Conservation (phyloP, 2,113 vertebrate species). For the Ariopsis seemanni region DNA sequence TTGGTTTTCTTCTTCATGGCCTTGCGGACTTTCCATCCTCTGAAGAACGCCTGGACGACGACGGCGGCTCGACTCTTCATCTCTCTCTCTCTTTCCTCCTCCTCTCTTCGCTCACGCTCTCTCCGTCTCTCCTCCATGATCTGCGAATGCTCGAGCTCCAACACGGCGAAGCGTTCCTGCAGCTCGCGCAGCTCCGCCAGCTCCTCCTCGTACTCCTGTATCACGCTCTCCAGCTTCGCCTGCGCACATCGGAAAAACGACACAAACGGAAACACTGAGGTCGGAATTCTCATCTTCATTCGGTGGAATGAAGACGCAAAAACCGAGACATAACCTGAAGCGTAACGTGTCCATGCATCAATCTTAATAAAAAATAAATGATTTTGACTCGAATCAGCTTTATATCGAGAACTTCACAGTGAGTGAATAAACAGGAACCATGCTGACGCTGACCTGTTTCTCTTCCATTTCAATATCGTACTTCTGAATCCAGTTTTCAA, state of each 20-base stretch:
- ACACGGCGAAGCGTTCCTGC: slow-evolving; percentile 60
- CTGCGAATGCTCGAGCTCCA: slow-evolving; percentile 74
- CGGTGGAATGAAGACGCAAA: neutral
- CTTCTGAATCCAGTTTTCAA: slow-evolving; percentile 80
- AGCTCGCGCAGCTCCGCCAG: slow-evolving; percentile 70
- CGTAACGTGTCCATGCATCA: too few relatives aligned
- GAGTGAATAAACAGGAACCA: neutral
- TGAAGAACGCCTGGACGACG: slow-evolving; percentile 83
- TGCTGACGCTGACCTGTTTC: slow-evolving; percentile 74
- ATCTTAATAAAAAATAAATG: too few relatives aligned
- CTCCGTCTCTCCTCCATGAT: slow-evolving; percentile 72
- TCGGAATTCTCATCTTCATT: too few relatives aligned
- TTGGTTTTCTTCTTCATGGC: slow-evolving; percentile 65
- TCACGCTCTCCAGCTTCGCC: slow-evolving; percentile 72
- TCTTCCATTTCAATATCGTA: slow-evolving; percentile 81
- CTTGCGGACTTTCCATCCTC: slow-evolving; percentile 81
- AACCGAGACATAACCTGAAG: neutral
- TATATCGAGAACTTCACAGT: too few relatives aligned
- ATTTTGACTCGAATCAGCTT: too few relatives aligned
- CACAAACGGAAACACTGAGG: neutral
- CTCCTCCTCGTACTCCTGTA: slow-evolving; percentile 64
- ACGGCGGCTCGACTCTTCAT: slow-evolving; percentile 72
- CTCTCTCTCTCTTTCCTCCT: slow-evolving; percentile 67
- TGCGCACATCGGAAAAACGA: slow-evolving; percentile 50
- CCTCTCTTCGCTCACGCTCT: slow-evolving; percentile 62